Percentiles rank a stretch among this genome's conserved stretches.
Evolutionary conservation across 2,797 vertebrate species (phyloP).

Genomic region (Carapus acus): DNA sequence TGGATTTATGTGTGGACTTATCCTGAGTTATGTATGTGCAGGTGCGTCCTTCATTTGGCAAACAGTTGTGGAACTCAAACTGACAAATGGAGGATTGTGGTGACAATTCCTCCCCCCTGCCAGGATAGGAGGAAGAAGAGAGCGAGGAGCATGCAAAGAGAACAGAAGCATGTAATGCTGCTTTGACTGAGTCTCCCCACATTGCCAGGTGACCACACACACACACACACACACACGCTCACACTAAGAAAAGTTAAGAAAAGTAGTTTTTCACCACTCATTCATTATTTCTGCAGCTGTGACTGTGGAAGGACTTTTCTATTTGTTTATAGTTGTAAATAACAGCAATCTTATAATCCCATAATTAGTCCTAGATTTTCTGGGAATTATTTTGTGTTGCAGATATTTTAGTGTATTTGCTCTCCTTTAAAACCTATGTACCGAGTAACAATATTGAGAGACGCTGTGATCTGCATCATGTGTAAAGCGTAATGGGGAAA

Average conservation of each 20-base stretch:
- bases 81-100: slow-evolving; percentile 19
- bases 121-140: slow-evolving; percentile 9
- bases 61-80: neutral
- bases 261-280: neutral
- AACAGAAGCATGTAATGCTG: slow-evolving; percentile 64
- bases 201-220: slow-evolving; percentile 66
- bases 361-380: no score
- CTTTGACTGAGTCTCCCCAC: slow-evolving; percentile 84
- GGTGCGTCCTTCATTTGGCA: slow-evolving; percentile 1
- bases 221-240: neutral
- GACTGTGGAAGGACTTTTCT: no score
- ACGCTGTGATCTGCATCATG: no score
- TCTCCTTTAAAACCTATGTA: no score
- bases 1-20: neutral
- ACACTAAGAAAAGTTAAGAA: neutral
- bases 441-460: no score
- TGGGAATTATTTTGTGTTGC: no score
- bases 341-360: no score
- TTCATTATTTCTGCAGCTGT: no score
- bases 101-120: slow-evolving; percentile 8
- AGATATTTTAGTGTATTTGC: no score
- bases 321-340: no score
- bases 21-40: slow-evolving; percentile 1
- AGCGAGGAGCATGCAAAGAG: slow-evolving; percentile 16
- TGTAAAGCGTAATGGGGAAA: no score